Base-by-base conservation (phyloP, 2,113 vertebrate genomes). In the Scomber japonicus region DNA sequence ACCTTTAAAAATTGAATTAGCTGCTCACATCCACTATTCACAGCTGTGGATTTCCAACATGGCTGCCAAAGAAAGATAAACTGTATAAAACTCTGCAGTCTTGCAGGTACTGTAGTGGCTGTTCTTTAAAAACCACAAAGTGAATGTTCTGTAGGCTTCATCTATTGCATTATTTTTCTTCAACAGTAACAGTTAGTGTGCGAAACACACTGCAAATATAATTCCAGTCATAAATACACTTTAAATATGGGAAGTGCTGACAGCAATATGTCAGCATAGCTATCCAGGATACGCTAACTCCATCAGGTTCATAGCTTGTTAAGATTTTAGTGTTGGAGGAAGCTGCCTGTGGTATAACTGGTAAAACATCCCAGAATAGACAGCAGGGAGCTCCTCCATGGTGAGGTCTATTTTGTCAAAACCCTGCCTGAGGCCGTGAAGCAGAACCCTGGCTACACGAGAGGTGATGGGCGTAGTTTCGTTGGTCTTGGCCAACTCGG, bases 281-380 rank as follows among this genome's bases (percentile, higher is more conserved):
- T 27, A n/a, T 11, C 30, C 12, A 3, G 2, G 56, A 21, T 8
- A n/a, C 3, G 44, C 53, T 12, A 48, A 65, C 60, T 40, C 44
- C 30, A 2, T 35, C 45, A 40, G 30, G 21, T n/a, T 5, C 11
- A 27, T 2, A 35, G 48, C 17, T 3, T 19, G 45, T 61, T 82
- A 82, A 57, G 64, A 51, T 8, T 71, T 46, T 0, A 13, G 14
- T 4, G 46, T 31, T 0, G n/a, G 11, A 0, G 96, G 96, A 81
- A 98, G 92, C 57, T 91, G 89, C 78, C 95, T 93, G 93, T 97
- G 96, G 84, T 97, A 98, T 0, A 99, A 93, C 90, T 98, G 97
- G 87, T 97, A 98, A 71, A 96, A 94, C 57, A 93, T 89, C 73
- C 97, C 97, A 0, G 96, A 94, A 81, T 96, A 94, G 13, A 96